Base-by-base conservation (phyloP, 2,113 vertebrate genomes). In the Colossoma macropomum region DNA sequence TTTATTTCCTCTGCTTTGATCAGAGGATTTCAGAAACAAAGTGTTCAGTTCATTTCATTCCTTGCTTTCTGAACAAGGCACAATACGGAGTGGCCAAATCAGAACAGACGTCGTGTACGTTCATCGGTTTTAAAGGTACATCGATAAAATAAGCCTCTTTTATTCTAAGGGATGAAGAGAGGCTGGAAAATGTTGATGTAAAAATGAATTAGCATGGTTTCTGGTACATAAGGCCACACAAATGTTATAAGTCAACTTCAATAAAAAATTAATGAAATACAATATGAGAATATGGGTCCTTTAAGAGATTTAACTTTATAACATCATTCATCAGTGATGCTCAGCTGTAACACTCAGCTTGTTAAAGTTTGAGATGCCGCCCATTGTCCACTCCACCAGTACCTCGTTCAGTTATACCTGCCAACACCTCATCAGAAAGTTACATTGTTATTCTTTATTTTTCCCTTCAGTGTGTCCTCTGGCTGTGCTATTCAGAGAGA, bases 381-480 rank as follows among this genome's bases (percentile, higher is more conserved):
- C 30, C 17, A 63, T 9, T 65, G 19, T 66, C 25, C 60, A 68
- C 76, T 52, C 21, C 4, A 25, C 19, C 28, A 68, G 28, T 38
- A 34, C 48, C 60, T 79, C 54, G 23, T n/a, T 16, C 21, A 68
- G 41, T 54, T 69, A 65, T 79, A 68, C 27, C 25, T 23, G 32
- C 62, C 41, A 34, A n/a, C 13, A 15, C n/a, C 59, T 25, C 76
- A 28, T 68, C 12, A n/a, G 76, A 52, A 63, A 68, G 41, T 52
- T 50, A 68, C 27, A 52, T 78, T 78, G 41, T 62, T 17, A 62
- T 41, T 41, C 52, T 60, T 60, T 48, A 45, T 45, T 41, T 71
- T 11, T 41, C 34, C 1, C 21, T n/a, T 71, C 21, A 71, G 9
- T 69, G 66, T 23, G 13, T 25, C 23, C 10, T 13, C 68, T 8